These are phyloP conservation scores for Drosophila kanekoi DNA, from an alignment of 2,888 invertebrate species.

Conservation along the genomic window DNA sequence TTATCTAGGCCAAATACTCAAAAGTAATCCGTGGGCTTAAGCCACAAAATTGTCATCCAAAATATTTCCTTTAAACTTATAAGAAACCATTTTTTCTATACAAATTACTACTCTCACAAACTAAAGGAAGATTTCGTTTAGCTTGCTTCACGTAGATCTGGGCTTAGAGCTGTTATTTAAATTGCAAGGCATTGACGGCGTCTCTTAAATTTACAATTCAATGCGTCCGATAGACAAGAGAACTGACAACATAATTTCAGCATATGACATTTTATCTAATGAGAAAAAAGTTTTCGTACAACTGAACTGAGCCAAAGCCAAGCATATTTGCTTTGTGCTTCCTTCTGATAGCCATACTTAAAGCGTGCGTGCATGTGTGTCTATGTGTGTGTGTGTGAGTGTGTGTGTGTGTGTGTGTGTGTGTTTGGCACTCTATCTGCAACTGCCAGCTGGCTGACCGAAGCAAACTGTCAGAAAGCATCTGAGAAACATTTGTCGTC, in stretches of 20 bases:
- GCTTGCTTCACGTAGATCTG: constrained; percentile 3
- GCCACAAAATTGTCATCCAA: background rate
- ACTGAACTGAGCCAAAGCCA: constrained; percentile 27
- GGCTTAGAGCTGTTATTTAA: constrained; percentile 39
- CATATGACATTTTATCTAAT: constrained; percentile 74
- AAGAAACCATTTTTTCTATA: background rate
- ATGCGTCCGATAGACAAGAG: constrained; percentile 51
- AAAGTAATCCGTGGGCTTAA: too few species aligned
- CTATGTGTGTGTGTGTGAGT: constrained; percentile 7
- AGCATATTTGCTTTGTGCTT: constrained; percentile 66
- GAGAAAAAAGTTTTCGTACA: constrained; percentile 54
- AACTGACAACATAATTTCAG: constrained; percentile 77
- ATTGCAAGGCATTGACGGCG: constrained; percentile 27
- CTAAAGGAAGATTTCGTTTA: background rate
- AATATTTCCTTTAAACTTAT: background rate
- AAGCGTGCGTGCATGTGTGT: background rate
- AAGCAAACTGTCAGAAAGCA: constrained; percentile 60
- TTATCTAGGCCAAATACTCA: too few species aligned
- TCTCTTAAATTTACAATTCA: constrained; percentile 40
- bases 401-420: constrained; percentile 12
- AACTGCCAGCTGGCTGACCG: constrained; percentile 59
- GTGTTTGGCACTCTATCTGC: constrained; percentile 26
- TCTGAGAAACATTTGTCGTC: constrained; percentile 61
- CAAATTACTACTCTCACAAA: background rate
- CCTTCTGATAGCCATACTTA: constrained; percentile 37